These are phyloP conservation scores for Spodoptera exigua DNA, from an alignment of 2,888 invertebrate species.

Conservation along the genomic window DNA sequence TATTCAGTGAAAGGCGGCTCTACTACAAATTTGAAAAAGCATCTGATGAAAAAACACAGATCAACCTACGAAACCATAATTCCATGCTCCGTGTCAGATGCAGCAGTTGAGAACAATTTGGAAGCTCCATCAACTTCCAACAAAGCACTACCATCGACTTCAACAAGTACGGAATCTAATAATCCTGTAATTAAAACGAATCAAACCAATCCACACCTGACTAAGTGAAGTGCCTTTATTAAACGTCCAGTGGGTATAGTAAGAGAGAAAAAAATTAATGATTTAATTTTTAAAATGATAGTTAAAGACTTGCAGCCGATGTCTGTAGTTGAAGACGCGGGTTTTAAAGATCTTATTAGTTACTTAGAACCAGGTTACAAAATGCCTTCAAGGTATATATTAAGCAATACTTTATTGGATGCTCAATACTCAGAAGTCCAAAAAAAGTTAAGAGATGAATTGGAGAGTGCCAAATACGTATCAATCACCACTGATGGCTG, in stretches of 20 bases:
- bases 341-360: constrained; percentile 52
- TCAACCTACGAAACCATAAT: constrained; percentile 47
- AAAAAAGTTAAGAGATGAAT: constrained; percentile 46
- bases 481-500: constrained; percentile 49
- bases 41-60: constrained; percentile 46
- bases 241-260: constrained; percentile 44
- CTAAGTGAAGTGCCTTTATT: constrained; percentile 39
- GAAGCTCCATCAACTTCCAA: no score
- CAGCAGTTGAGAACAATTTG: constrained; percentile 36
- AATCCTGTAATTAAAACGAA: constrained; percentile 27
- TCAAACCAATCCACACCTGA: constrained; percentile 30
- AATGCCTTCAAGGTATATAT: constrained; percentile 53
- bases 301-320: no score
- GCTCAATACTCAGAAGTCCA: constrained; percentile 33
- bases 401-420: constrained; percentile 50
- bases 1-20: constrained; percentile 51
- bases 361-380: constrained; percentile 54
- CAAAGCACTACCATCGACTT: constrained; percentile 35
- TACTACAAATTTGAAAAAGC: constrained; percentile 51
- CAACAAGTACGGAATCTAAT: constrained; percentile 27
- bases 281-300: constrained; percentile 41
- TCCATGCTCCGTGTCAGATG: constrained; percentile 46
- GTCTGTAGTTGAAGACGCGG: constrained; percentile 50
- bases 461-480: constrained; percentile 46
- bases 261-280: constrained; percentile 46